Evolutionary conservation across 2,888 invertebrate genomes (phyloP).

Genomic region (Drosophila maculinotata): DNA sequence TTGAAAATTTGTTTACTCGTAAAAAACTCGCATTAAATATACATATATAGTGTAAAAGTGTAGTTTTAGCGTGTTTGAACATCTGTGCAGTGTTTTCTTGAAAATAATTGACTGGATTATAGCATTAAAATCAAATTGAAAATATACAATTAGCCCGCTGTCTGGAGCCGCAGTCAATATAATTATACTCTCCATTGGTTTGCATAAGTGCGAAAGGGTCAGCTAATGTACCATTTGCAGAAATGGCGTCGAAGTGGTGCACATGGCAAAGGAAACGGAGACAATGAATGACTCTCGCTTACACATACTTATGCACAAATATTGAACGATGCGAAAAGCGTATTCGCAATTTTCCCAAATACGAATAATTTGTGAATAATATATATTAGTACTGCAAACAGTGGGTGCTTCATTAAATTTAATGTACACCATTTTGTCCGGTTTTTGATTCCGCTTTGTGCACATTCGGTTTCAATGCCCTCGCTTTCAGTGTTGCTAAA

Average conservation of each 20-base stretch:
- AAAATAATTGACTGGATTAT: conserved; percentile 19
- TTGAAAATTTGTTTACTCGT: conserved; percentile 70
- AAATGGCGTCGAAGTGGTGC: conserved; percentile 81
- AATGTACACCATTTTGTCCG: conserved; percentile 81
- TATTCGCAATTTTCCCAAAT: background rate
- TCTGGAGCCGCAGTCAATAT: conserved; percentile 72
- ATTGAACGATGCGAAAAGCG: conserved; percentile 11
- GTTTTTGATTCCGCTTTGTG: conserved; percentile 67
- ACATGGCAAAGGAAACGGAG: conserved; percentile 67
- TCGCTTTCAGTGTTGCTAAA: conserved; percentile 61
- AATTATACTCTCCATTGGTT: conserved; percentile 62
- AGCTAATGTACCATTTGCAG: conserved; percentile 60
- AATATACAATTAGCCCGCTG: conserved; percentile 67
- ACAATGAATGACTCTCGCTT: conserved; percentile 45
- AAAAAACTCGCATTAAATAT: conserved; percentile 37
- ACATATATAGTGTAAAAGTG: conserved; percentile 45
- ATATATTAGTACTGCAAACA: conserved; percentile 9
- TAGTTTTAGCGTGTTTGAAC: conserved; percentile 15
- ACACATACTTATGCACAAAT: conserved; percentile 38
- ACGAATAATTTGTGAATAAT: conserved; percentile 22
- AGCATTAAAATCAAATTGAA: conserved; percentile 55
- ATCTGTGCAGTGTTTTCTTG: conserved; percentile 43
- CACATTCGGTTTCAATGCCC: conserved; percentile 72
- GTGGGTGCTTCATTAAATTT: conserved; percentile 29
- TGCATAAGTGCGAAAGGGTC: conserved; percentile 69